Percentiles rank a stretch among this genome's conserved stretches.
Conservation (phyloP, 1,140 invertebrate genomes). For the Epicauta chinensis region DNA sequence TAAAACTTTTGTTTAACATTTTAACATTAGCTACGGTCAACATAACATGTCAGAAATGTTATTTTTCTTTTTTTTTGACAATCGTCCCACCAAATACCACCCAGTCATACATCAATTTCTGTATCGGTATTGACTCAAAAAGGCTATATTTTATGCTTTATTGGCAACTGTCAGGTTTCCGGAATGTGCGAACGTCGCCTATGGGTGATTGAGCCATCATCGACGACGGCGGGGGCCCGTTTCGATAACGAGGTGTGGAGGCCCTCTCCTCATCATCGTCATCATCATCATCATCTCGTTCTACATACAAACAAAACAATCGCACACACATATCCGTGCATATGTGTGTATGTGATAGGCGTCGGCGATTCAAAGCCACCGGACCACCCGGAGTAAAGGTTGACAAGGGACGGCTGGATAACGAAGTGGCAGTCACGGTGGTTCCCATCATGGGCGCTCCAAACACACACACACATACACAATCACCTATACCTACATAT, state of each 20-base stretch:
- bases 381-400: constrained; percentile 26
- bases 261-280: too few species aligned
- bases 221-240: constrained; percentile 15
- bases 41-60: too few species aligned
- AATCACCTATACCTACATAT: too few species aligned
- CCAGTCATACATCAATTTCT: neutral
- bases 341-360: neutral
- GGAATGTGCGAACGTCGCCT: constrained; percentile 24
- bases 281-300: too few species aligned
- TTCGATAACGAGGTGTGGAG: constrained; percentile 26
- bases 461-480: neutral
- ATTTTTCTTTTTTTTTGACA: too few species aligned
- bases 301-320: too few species aligned
- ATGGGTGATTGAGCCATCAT: constrained; percentile 28
- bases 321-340: neutral
- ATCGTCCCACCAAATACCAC: neutral
- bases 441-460: constrained; percentile 12
- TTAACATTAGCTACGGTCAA: too few species aligned
- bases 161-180: constrained; percentile 1
- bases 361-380: constrained; percentile 19
- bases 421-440: constrained; percentile 25
- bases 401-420: constrained; percentile 28
- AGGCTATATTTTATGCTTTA: neutral
- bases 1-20: too few species aligned
- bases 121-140: neutral